Evolutionary conservation across 1,140 invertebrate species (phyloP), one percentile per base, ranked within the genome.

Genomic region (Drosophila arawakana): DNA sequence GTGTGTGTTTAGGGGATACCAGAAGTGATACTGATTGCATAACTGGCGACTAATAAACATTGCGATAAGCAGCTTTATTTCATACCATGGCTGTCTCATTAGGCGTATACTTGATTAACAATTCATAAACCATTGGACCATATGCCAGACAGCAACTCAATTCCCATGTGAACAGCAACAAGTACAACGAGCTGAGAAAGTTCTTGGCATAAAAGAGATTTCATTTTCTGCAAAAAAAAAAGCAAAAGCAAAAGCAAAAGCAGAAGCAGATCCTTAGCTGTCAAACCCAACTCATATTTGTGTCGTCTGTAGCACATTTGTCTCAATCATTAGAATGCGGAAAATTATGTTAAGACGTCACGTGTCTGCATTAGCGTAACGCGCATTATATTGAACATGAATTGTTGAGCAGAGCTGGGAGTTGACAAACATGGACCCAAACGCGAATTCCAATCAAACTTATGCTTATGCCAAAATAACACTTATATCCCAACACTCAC

Each of bases 41-140:
- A 72, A 75, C 76, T 66, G 80, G 55, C 74, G 80, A 63, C 52
- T 73, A 74, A 84, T 86, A 85, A 78, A 78, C 11, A 47, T 41
- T 54, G 41, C 52, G 81, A 85, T 81, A 85, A 86, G 81, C 73
- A 73, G 67, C 67, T 81, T 84, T 69, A 39, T 60, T 59, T 59
- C 18, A 13, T 13, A 39, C 6, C 47, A 58, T 61, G 75, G 41
- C 46, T 78, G 78, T 65, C 82, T 85, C 78, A 85, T 85, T 84
- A 84, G 66, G 54, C 21, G 8, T 57, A 15, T 70, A 65, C 60
- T 67, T 54, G 60, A 85, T 85, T 75, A 63, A 70, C 62, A 72
- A 85, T 85, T 72, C 81, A 73, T 68, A 71, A 81, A 74, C 60
- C 67, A 82, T 74, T 69, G 37, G 25, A 30, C 55, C 76, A 73